These are phyloP conservation scores for Hypercompe scribonia DNA, from an alignment of 2,888 invertebrate species.

Conservation along the genomic window DNA sequence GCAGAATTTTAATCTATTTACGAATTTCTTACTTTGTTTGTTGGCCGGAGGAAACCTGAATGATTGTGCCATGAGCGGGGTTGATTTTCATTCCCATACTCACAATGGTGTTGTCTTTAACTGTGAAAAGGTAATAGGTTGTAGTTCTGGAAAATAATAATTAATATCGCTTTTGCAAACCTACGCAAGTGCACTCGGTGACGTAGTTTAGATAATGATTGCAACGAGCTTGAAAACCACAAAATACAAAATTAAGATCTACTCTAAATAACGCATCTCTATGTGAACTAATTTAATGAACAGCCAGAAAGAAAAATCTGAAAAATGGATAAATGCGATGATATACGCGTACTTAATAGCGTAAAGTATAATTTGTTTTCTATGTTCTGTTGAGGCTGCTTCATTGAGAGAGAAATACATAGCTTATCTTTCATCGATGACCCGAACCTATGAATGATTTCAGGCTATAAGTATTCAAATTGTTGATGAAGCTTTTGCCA, in stretches of 20 bases:
- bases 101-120: slow-evolving; percentile 79
- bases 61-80: slow-evolving; percentile 81
- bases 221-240: neutral
- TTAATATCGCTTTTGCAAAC: slow-evolving; percentile 11
- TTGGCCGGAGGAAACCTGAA: slow-evolving; percentile 82
- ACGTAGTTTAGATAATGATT: neutral
- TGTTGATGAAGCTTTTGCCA: neutral
- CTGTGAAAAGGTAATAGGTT: slow-evolving; percentile 55
- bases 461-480: neutral
- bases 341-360: no score
- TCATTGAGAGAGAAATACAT: neutral
- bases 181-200: slow-evolving; percentile 20
- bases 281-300: neutral
- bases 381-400: neutral
- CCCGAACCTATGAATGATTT: neutral
- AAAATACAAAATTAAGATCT: neutral
- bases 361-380: neutral
- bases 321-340: neutral
- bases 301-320: neutral
- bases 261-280: no score
- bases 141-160: slow-evolving; percentile 11
- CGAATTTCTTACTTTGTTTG: slow-evolving; percentile 75
- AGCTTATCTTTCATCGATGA: neutral
- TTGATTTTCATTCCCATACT: slow-evolving; percentile 85
- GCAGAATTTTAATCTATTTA: neutral